These are phyloP conservation scores for Tetramorium bicarinatum DNA, from an alignment of 2,888 invertebrate genomes.

Conservation along the genomic window DNA sequence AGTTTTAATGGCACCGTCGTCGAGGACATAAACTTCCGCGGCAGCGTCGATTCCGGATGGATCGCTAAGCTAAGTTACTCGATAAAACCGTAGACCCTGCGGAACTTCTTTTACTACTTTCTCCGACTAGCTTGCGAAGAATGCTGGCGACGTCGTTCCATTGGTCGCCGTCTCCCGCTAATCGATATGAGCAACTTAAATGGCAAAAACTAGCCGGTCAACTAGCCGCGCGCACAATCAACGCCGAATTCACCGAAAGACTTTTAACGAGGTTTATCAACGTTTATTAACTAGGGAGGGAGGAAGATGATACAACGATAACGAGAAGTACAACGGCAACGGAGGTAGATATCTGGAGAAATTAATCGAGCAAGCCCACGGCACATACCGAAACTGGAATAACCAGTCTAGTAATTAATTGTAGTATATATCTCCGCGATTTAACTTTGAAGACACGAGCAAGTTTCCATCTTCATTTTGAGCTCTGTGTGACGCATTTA, in stretches of 20 bases:
- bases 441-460: background rate
- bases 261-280: background rate
- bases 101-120: conserved; percentile 55
- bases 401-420: background rate
- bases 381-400: background rate
- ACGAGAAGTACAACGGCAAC: background rate
- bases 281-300: background rate
- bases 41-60: conserved; percentile 57
- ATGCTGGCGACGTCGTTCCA: conserved; percentile 26
- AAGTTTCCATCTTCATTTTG: background rate
- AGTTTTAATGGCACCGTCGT: conserved; percentile 59
- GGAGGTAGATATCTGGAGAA: background rate
- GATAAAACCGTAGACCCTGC: conserved; percentile 58
- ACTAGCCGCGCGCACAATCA: background rate
- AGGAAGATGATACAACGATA: background rate
- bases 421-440: background rate
- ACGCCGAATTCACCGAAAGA: background rate
- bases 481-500: conserved; percentile 7
- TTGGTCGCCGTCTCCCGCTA: background rate
- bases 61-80: conserved; percentile 58
- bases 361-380: background rate
- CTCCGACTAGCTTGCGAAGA: background rate
- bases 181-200: conserved; percentile 33
- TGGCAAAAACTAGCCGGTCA: background rate
- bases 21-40: conserved; percentile 60